A percentile compares a stretch with the other conserved stretches of the same genome.
phyloP scores from a whole-genome alignment of 2,888 invertebrate species.

The Eupithecia pulchellata region DNA sequence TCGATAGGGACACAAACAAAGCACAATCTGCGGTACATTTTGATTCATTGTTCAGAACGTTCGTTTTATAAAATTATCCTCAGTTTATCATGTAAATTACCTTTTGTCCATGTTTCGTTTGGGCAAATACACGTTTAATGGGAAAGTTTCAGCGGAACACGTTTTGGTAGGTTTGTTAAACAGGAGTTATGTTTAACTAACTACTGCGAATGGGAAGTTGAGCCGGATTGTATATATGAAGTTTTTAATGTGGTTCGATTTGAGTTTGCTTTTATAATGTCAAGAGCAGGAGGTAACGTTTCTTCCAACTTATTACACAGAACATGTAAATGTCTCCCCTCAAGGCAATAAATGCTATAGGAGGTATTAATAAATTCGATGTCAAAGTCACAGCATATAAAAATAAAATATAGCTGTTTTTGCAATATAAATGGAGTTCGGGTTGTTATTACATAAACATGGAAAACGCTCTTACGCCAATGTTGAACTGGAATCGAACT shows the following conservation, averaged over 20 bases:
- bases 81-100: conserved; percentile 32
- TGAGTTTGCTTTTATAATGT: conserved; percentile 27
- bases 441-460: conserved; percentile 10
- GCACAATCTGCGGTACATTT: conserved; percentile 32
- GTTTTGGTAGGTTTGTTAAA: conserved; percentile 33
- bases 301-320: neutral
- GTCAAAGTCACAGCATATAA: conserved; percentile 22
- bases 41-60: conserved; percentile 37
- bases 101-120: conserved; percentile 33
- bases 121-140: conserved; percentile 36
- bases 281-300: conserved; percentile 3
- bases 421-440: conserved; percentile 6
- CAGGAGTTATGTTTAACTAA: conserved; percentile 35
- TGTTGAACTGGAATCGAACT: neutral
- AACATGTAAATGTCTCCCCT: neutral
- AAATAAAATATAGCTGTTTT: conserved; percentile 17
- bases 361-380: conserved; percentile 20
- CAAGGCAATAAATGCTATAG: conserved; percentile 8
- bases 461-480: neutral
- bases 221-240: conserved; percentile 32
- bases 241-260: conserved; percentile 32
- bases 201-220: conserved; percentile 31
- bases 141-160: conserved; percentile 37
- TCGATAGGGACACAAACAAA: conserved; percentile 42
- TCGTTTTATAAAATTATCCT: conserved; percentile 35